A percentile compares a stretch with the other conserved stretches of the same genome.
Evolutionary conservation across 2,113 vertebrate genomes (phyloP).

Genomic region (Gambusia affinis): DNA sequence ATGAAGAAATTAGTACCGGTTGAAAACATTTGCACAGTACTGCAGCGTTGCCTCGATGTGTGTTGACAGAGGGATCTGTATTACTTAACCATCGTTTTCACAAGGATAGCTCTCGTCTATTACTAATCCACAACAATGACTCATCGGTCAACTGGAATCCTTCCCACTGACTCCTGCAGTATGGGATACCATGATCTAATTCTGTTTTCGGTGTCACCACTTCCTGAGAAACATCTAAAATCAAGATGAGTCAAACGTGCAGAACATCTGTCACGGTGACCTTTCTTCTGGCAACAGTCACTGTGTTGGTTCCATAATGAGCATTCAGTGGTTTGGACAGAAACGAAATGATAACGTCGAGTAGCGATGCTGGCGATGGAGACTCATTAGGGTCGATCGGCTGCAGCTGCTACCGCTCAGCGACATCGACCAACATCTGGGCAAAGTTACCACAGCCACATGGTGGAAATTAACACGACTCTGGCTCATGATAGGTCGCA

Average conservation of each 20-base stretch:
- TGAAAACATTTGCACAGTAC: no score
- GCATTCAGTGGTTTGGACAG: slow-evolving; percentile 50
- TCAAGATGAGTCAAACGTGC: slow-evolving; percentile 39
- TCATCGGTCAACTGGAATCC: slow-evolving; percentile 39
- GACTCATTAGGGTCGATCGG: slow-evolving; percentile 58
- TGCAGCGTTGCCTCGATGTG: no score
- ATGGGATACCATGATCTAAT: slow-evolving; percentile 27
- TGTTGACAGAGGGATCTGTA: not conserved
- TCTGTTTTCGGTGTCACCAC: not conserved
- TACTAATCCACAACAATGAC: slow-evolving; percentile 40
- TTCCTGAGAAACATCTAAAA: slow-evolving; percentile 14
- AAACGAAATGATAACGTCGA: slow-evolving; percentile 41
- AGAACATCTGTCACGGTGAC: slow-evolving; percentile 28
- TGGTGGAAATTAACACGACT: slow-evolving; percentile 60
- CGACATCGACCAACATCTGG: slow-evolving; percentile 57
- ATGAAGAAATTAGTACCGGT: no score
- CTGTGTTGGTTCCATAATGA: slow-evolving; percentile 34
- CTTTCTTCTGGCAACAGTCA: slow-evolving; percentile 19
- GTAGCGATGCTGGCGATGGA: slow-evolving; percentile 52
- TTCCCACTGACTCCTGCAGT: slow-evolving; percentile 15
- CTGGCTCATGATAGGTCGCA: slow-evolving; percentile 39
- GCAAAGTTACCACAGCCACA: slow-evolving; percentile 69
- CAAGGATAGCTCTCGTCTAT: slow-evolving; percentile 17
- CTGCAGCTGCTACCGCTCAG: slow-evolving; percentile 74
- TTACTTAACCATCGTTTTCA: slow-evolving; percentile 11